phyloP scores from a whole-genome alignment of 35 echinoderm and acorn worm species.

The Patiria miniata region DNA sequence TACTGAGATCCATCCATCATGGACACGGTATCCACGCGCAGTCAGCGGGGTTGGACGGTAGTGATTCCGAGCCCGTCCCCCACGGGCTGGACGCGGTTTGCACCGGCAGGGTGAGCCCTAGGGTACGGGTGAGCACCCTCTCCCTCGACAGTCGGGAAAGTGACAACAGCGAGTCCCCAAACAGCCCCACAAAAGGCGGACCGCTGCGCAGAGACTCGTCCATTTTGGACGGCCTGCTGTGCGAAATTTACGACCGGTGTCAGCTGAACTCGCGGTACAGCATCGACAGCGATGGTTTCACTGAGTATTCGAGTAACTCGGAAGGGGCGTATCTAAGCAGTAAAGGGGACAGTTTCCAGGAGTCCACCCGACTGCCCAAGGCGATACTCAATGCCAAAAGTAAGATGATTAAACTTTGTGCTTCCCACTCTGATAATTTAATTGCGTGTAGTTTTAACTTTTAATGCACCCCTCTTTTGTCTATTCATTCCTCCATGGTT shows the following conservation, averaged over 20 bases:
- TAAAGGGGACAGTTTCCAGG: conserved; percentile 92
- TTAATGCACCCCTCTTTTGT: neutral
- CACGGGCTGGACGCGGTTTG: neutral
- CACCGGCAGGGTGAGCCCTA: neutral
- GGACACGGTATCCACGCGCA: neutral
- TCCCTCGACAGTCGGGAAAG: conserved; percentile 16
- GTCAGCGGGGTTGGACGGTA: neutral
- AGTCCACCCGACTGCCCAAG: conserved; percentile 63
- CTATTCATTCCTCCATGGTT: neutral
- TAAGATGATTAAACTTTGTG: conserved; percentile 32
- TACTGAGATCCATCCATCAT: neutral
- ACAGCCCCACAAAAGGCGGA: conserved; percentile 6
- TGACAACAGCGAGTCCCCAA: conserved; percentile 46
- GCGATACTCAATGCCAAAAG: conserved; percentile 73
- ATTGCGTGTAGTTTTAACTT: neutral
- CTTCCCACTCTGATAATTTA: conserved; percentile 3
- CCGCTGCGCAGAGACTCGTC: conserved; percentile 45
- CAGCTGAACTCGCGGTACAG: conserved; percentile 55
- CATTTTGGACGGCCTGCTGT: conserved; percentile 91
- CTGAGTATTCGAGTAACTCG: conserved; percentile 93
- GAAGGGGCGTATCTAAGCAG: conserved; percentile 91
- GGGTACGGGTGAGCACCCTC: neutral
- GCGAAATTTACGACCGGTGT: conserved; percentile 93
- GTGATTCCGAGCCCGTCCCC: neutral
- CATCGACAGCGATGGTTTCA: conserved; percentile 96